Evolutionary conservation across 2,888 invertebrate genomes (phyloP), one percentile per base, ranked within the genome.

Genomic region (Chironomus tentans): DNA sequence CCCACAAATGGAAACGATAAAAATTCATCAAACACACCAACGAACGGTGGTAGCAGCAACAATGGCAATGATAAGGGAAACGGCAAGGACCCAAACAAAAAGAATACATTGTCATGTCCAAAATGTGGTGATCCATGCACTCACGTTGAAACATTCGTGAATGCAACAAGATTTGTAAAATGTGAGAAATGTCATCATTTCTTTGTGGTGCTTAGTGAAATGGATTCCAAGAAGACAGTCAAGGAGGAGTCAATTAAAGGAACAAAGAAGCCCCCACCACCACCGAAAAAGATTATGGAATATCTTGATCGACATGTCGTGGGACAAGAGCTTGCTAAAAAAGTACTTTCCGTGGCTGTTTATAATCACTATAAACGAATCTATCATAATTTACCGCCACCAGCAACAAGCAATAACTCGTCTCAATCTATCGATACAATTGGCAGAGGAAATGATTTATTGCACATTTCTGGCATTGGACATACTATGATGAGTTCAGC

Each of bases 321-420:
- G 22, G 99, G 98, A 0, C 98, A 99, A 84, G 95, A 97, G 79
- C 90, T 92, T 83, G 98, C 98, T 1, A 99, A 99, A 85, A 98
- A 98, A 85, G 97, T 98, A 56, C 86, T 99, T 50, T 92, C 98
- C 0, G 98, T 98, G 48, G 98, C 98, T 12, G 98, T 99, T 0
- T 99, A 99, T 86, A 98, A 98, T 85, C 99, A 99, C 83, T 99
- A 98, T 85, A 98, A 98, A 86, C 87, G 98, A 80, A 95, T 99
- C 81, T 94, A 94, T 84, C 96, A 98, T 84, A 98, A 98, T 85
- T 87, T 94, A 77, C 91, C 90, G 79, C 87, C 83, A 77, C 78
- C 81, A 71, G 80, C 81, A 74, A 80, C 80, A 2, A 56, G 71
- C 77, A n/a, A 68, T 75, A 68, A 62, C 7, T 22, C 68, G n/a